Base-by-base conservation (phyloP, 2,888 invertebrate genomes). In the Watsonalla cultraria region DNA sequence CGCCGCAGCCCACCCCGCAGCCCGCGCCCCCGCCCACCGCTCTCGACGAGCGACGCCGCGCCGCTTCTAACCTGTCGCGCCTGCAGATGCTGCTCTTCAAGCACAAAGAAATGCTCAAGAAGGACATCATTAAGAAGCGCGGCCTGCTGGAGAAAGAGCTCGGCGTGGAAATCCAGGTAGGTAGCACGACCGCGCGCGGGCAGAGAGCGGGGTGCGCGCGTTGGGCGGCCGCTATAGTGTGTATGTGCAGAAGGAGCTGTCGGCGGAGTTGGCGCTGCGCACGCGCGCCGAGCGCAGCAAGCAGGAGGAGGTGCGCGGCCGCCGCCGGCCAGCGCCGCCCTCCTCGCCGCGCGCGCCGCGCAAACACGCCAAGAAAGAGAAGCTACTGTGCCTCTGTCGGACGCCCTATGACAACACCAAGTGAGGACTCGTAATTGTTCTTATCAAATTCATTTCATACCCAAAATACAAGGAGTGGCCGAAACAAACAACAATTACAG, bases 381-480 rank as follows among this genome's bases (percentile, higher is more conserved):
- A 96, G 75, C 91, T 98, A 2, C 95, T 97, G 72, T 99, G 99
- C 79, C 90, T 97, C 53, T 99, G 99, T 78, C 94, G 96, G 76
- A 98, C 96, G 47, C 97, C 98, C 5, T 99, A 99, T 78, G 98
- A 99, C 83, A 96, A 97, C 74, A 96, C 97, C 13, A 97, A 97
- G 96, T 97, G 79, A 90, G 92, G 13, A 50, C 33, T 42, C 47
- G n/a, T 11, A 6, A 13, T 47, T 42, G 6, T 51, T 24, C 33
- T 45, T 47, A 49, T 46, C 33, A 52, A 9, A 51, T 55, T 54
- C 24, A 24, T 51, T 55, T 54, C 24, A 24, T 24, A 24, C 4
- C 24, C 1, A 24, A 24, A 2, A 24, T 24, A 24, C 24, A 24
- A 24, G 24, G 24, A 24, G 24, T 24, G 24, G 24, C 4, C 24